Percentiles rank a stretch among this genome's conserved stretches.
Conservation (phyloP, 2,888 invertebrate species). For the Drosophila pullipes region DNA sequence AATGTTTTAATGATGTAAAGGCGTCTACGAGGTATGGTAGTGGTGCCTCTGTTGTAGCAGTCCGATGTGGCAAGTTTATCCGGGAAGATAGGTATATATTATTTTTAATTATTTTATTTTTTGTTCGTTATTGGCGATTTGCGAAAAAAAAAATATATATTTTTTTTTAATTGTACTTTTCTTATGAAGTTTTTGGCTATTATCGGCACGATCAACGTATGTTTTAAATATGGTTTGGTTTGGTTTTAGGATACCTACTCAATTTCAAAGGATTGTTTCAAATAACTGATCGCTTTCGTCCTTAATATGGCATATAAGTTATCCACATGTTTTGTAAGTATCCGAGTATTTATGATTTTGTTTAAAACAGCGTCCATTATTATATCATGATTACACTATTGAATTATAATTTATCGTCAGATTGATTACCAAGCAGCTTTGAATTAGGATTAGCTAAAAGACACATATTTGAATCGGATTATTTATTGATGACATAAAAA, state of each 20-base stretch:
- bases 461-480: background rate
- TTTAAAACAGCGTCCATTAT: background rate
- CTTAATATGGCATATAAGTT: background rate
- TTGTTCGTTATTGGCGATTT: too few relatives aligned
- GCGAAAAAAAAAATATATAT: too few relatives aligned
- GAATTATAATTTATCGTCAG: too few relatives aligned
- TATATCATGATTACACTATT: background rate
- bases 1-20: background rate
- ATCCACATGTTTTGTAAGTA: too few relatives aligned
- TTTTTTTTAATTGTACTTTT: background rate
- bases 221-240: too few relatives aligned
- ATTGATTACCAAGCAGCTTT: background rate
- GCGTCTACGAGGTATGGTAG: background rate
- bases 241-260: too few relatives aligned
- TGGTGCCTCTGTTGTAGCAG: background rate
- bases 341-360: background rate
- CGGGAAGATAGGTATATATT: background rate
- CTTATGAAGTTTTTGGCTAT: background rate
- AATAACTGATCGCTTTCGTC: background rate
- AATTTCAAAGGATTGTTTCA: background rate
- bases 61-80: background rate
- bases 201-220: too few relatives aligned
- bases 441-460: background rate
- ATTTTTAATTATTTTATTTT: background rate
- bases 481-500: background rate